Conservation (phyloP, 37 sponge, comb jelly and placozoan species). For the Amphimedon queenslandica region DNA sequence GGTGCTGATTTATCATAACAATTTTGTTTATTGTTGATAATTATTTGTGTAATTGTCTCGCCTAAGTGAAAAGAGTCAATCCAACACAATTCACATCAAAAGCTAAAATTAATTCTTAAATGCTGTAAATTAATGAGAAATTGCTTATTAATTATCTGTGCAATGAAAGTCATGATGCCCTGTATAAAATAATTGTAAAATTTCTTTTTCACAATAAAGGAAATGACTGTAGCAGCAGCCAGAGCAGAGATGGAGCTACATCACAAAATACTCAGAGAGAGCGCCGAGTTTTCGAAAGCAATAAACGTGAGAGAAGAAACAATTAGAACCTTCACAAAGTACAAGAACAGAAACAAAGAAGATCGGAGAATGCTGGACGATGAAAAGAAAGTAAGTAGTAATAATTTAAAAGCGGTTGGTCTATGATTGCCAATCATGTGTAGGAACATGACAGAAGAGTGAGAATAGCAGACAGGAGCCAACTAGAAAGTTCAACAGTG, state of each 20-base stretch:
- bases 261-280: constrained; percentile 60
- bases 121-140: not conserved
- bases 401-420: not conserved
- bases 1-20: too few relatives aligned
- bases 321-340: constrained; percentile 16
- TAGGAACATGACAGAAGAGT: constrained; percentile 22
- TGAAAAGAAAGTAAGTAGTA: constrained; percentile 48
- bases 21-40: too few relatives aligned
- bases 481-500: not conserved
- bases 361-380: constrained; percentile 49
- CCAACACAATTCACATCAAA: too few relatives aligned
- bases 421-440: not conserved
- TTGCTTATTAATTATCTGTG: not conserved
- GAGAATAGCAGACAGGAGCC: constrained; percentile 13
- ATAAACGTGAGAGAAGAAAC: constrained; percentile 37
- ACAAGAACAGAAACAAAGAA: constrained; percentile 33
- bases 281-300: constrained; percentile 52
- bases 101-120: not conserved
- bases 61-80: too few relatives aligned
- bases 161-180: not conserved
- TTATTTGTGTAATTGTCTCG: too few relatives aligned
- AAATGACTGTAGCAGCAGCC: constrained; percentile 45
- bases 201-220: constrained; percentile 15
- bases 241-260: constrained; percentile 63
- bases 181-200: too few relatives aligned